Evolutionary conservation across 2,888 invertebrate species (phyloP), one percentile per base, ranked within the genome.

Genomic region (Margaritifera margaritifera): DNA sequence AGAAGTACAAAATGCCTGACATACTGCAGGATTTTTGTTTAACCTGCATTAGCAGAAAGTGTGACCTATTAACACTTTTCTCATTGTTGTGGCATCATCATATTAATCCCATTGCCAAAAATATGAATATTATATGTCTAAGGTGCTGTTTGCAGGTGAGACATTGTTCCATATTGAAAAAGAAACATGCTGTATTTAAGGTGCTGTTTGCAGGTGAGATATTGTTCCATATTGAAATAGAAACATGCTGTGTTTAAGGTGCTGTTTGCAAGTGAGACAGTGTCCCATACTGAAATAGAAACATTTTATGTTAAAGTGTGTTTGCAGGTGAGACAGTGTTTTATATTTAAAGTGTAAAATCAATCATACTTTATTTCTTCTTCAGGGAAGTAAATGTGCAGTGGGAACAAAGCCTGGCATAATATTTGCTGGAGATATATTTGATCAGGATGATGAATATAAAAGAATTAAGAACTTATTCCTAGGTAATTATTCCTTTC

Each of bases 341-440:
- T 56, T 56, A 22, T 56, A 22, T 3, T 0, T 2, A 22, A 22
- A 22, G 55, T 24, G 15, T 42, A 42, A 2, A 42, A 42, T 42
- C 20, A 62, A 15, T 52, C 24, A 53, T 22, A 22, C 51, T 62
- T 27, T 20, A 54, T 61, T 1, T 61, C 54, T 57, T 68, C 74
- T 77, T 25, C 78, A 87, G 87, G 79, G 79, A 56, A 70, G 76
- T 6, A 88, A 89, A 72, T 80, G 84, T 79, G 63, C 86, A 2
- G 90, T 93, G 6, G 98, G 96, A 6, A 93, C 94, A 0, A 99
- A 99, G 90, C 98, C 99, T 0, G 94, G 96, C 84, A 90, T 99
- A 6, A 89, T 98, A 25, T 98, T 99, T 86, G 94, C 95, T 89
- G 99, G 99, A 0, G 95, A 97, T 61, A 92, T 93, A 4, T 99